Percentiles rank a stretch among this genome's conserved stretches.
phyloP scores from a whole-genome alignment of 2,888 invertebrate species.

The Anorthoa munda region DNA sequence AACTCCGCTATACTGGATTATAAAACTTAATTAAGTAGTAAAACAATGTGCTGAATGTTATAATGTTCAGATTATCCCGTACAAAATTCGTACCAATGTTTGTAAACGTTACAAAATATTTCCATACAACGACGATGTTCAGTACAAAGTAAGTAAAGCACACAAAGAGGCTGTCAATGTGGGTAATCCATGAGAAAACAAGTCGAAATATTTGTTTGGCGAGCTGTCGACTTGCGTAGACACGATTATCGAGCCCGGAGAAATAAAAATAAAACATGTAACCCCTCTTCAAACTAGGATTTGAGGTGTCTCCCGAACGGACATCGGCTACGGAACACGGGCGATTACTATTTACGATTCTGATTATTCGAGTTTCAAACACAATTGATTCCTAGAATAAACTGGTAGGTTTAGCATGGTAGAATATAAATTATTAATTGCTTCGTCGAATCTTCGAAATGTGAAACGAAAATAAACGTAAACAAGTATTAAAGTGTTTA shows the following conservation, averaged over 20 bases:
- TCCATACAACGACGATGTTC: conserved; percentile 43
- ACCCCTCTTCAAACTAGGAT: conserved; percentile 36
- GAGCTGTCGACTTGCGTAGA: conserved; percentile 65
- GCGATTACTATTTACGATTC: conserved; percentile 29
- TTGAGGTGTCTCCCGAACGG: conserved; percentile 25
- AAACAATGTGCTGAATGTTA: conserved; percentile 49
- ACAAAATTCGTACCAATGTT: conserved; percentile 53
- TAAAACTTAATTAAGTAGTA: conserved; percentile 50
- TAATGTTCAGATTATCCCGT: conserved; percentile 46
- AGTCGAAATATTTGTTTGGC: conserved; percentile 70
- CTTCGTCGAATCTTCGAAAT: conserved; percentile 20
- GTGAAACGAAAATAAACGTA: conserved; percentile 7
- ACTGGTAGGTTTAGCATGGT: neutral
- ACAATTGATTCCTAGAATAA: conserved; percentile 18
- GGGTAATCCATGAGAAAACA: conserved; percentile 72
- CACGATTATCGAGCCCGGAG: conserved; percentile 36
- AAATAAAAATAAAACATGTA: conserved; percentile 42
- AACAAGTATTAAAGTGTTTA: neutral
- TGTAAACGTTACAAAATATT: conserved; percentile 57
- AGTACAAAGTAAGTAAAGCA: conserved; percentile 66
- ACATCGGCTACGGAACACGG: conserved; percentile 25
- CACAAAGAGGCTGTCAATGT: conserved; percentile 73
- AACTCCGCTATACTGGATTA: conserved; percentile 16
- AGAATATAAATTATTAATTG: conserved; percentile 25
- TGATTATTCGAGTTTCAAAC: conserved; percentile 25